phyloP scores from a whole-genome alignment of 1,140 invertebrate genomes.

The Hesperophylax magnus region DNA sequence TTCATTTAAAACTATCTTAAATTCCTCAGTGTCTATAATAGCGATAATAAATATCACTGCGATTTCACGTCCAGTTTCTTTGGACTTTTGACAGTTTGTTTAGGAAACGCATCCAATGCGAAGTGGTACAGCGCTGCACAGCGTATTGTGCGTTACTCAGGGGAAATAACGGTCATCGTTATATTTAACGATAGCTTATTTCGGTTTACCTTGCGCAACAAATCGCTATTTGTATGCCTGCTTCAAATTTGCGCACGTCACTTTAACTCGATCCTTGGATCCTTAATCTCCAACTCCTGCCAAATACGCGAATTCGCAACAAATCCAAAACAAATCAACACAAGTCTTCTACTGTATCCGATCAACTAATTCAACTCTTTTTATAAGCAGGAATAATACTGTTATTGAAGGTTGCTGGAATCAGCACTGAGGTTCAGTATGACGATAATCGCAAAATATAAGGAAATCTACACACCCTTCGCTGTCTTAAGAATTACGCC shows the following conservation, averaged over 20 bases:
- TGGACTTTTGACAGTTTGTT: no score
- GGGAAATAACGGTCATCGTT: slow-evolving; percentile 32
- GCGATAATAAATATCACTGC: no score
- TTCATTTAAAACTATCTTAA: no score
- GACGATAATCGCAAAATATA: slow-evolving; percentile 30
- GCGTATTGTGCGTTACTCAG: slow-evolving; percentile 21
- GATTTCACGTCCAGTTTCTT: no score
- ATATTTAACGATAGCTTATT: slow-evolving; percentile 40
- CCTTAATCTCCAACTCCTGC: not conserved
- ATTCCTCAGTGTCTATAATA: no score
- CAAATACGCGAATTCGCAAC: not conserved
- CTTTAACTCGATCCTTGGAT: slow-evolving; percentile 7
- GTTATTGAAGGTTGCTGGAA: not conserved
- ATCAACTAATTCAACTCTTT: not conserved
- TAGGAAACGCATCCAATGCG: not conserved
- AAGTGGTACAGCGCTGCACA: not conserved
- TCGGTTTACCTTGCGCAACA: slow-evolving; percentile 34
- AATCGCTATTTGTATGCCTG: slow-evolving; percentile 16
- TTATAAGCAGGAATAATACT: not conserved
- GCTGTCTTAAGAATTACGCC: slow-evolving; percentile 4
- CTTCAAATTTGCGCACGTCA: slow-evolving; percentile 23
- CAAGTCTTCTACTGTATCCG: not conserved
- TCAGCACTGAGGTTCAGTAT: slow-evolving; percentile 1
- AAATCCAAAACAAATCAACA: not conserved
- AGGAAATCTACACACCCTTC: slow-evolving; percentile 6